Conservation (phyloP, 37 sponge, comb jelly and placozoan species). For the Haliclona indistincta region DNA sequence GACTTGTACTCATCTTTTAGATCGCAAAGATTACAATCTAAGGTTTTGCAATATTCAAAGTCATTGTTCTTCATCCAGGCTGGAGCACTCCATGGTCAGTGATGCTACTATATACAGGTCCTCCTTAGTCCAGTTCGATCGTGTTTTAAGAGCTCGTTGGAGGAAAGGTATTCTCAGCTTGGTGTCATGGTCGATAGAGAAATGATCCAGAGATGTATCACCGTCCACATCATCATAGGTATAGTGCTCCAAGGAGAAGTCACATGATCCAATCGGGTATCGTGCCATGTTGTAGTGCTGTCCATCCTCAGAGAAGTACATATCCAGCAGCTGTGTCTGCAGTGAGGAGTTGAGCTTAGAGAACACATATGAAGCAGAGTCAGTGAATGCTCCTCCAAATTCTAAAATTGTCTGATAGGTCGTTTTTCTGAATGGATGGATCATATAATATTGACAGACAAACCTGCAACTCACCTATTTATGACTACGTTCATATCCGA, state of each 20-base stretch:
- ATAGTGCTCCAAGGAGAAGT: slow-evolving; percentile 72
- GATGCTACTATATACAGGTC: slow-evolving; percentile 63
- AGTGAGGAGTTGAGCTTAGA: slow-evolving; percentile 52
- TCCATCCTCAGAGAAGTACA: slow-evolving; percentile 80
- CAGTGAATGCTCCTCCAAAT: slow-evolving; percentile 92
- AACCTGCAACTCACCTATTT: slow-evolving; percentile 48
- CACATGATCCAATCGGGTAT: slow-evolving; percentile 79
- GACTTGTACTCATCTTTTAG: slow-evolving; percentile 61
- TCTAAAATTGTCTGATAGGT: slow-evolving; percentile 68
- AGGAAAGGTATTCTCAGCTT: slow-evolving; percentile 73
- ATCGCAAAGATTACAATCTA: slow-evolving; percentile 17
- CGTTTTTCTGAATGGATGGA: slow-evolving; percentile 18
- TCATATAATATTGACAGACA: background rate
- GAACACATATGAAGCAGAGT: slow-evolving; percentile 75
- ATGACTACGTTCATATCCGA: slow-evolving; percentile 20
- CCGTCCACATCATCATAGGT: slow-evolving; percentile 66
- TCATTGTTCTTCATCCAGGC: slow-evolving; percentile 74
- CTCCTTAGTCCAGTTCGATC: slow-evolving; percentile 42
- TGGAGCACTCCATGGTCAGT: slow-evolving; percentile 87
- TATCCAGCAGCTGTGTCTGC: slow-evolving; percentile 55
- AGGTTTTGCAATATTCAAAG: slow-evolving; percentile 36
- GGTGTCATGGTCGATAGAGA: slow-evolving; percentile 67
- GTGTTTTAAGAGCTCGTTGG: slow-evolving; percentile 30
- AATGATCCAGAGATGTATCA: slow-evolving; percentile 58
- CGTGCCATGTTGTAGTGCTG: slow-evolving; percentile 76